A percentile compares a stretch with the other conserved stretches of the same genome.
Evolutionary conservation across 2,888 invertebrate species (phyloP).

Genomic region (Ophioninae sp.): DNA sequence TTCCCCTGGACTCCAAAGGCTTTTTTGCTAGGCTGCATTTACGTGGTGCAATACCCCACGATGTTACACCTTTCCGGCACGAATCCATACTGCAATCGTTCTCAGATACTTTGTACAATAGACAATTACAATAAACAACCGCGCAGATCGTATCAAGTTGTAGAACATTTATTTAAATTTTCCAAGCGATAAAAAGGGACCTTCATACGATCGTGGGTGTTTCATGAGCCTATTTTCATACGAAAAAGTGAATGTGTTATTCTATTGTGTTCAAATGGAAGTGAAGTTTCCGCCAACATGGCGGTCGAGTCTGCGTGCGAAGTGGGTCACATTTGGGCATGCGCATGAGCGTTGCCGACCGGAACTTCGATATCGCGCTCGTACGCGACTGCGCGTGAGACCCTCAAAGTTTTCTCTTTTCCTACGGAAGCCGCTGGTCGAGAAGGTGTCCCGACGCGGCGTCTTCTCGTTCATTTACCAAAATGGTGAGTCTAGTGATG

Average conservation of each 20-base stretch:
- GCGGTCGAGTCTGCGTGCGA: conserved; percentile 1
- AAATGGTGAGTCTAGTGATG: conserved; percentile 65
- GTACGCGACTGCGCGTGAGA: conserved; percentile 52
- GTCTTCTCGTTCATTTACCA: conserved; percentile 61
- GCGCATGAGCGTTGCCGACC: conserved; percentile 43
- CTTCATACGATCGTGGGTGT: not conserved
- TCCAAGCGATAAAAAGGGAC: not conserved
- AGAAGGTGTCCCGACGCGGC: conserved; percentile 61
- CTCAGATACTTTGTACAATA: conserved; percentile 49
- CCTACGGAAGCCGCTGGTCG: conserved; percentile 58
- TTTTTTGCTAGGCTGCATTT: conserved; percentile 34
- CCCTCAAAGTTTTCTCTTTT: conserved; percentile 61
- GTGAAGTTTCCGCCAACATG: conserved; percentile 20
- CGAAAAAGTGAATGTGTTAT: not conserved
- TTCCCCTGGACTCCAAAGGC: not conserved
- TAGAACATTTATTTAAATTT: not conserved
- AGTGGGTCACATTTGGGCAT: not conserved
- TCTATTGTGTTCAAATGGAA: conserved; percentile 11
- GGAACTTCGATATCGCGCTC: conserved; percentile 36
- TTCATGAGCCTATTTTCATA: not conserved
- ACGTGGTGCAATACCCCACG: not conserved
- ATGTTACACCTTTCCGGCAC: conserved; percentile 32
- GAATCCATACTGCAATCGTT: conserved; percentile 47
- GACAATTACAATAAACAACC: conserved; percentile 53
- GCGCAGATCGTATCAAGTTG: not conserved